Percentiles rank a stretch among this genome's conserved stretches.
Evolutionary conservation across 37 sponge, comb jelly and placozoan genomes (phyloP).

Genomic region (Aplysina aerophoba): DNA sequence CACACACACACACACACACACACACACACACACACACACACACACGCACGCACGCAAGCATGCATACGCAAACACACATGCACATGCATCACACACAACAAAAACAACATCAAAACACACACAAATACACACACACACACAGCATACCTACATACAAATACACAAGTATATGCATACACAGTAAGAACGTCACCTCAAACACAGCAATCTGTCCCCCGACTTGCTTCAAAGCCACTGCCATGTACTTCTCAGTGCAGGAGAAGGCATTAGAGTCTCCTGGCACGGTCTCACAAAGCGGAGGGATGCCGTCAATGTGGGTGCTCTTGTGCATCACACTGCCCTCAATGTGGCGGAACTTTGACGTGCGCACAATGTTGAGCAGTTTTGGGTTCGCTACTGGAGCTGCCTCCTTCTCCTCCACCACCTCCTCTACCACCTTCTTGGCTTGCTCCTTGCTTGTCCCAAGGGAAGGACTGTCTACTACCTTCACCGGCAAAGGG

Average conservation of each 20-base stretch:
- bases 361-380: slow-evolving; percentile 67
- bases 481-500: too few species aligned
- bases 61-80: too few species aligned
- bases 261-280: slow-evolving; percentile 85
- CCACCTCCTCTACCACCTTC: background rate
- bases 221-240: slow-evolving; percentile 58
- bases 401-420: background rate
- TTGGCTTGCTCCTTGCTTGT: slow-evolving; percentile 36
- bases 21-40: slow-evolving; percentile 35
- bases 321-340: slow-evolving; percentile 53
- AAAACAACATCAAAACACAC: too few species aligned
- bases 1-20: slow-evolving; percentile 42
- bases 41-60: slow-evolving; percentile 15
- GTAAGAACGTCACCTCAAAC: slow-evolving; percentile 57
- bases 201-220: slow-evolving; percentile 85
- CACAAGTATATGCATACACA: too few species aligned
- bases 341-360: slow-evolving; percentile 82
- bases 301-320: slow-evolving; percentile 76
- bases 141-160: too few species aligned
- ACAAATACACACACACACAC: too few species aligned
- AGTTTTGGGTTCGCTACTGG: slow-evolving; percentile 25
- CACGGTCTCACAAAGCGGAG: slow-evolving; percentile 53
- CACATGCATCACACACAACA: too few species aligned
- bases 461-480: too few species aligned
- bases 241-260: slow-evolving; percentile 32